phyloP scores from a whole-genome alignment of 1,140 invertebrate species.

The Ladona fulva region DNA sequence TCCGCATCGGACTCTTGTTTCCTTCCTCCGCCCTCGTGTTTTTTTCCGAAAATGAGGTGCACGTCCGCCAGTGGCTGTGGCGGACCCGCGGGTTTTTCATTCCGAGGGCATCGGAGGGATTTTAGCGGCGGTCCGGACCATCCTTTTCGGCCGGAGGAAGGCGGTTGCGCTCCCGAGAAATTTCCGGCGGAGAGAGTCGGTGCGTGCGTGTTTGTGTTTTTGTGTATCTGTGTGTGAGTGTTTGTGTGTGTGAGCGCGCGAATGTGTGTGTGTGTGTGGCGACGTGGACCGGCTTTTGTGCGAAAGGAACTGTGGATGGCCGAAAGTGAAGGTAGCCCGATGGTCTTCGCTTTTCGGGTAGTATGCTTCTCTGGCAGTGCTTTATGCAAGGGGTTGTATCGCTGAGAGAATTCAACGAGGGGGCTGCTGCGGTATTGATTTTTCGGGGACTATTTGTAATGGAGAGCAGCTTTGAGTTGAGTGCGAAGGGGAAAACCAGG shows the following conservation, averaged over 20 bases:
- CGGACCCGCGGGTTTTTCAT: not conserved
- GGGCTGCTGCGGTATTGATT: constrained; percentile 6
- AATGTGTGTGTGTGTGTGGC: not conserved
- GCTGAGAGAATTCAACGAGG: not conserved
- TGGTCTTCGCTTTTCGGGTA: not conserved
- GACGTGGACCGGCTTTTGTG: constrained; percentile 6
- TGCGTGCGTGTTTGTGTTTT: not conserved
- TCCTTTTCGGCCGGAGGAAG: no score
- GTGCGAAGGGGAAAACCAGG: constrained; percentile 11
- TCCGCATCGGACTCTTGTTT: no score
- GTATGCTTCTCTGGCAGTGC: not conserved
- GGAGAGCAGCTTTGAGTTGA: constrained; percentile 7
- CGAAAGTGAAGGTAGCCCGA: not conserved
- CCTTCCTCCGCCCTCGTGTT: no score
- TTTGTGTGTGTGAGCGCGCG: not conserved
- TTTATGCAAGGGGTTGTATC: constrained; percentile 10
- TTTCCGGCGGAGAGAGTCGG: not conserved
- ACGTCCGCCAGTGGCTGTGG: not conserved
- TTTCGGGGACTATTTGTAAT: constrained; percentile 11
- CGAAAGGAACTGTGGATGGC: not conserved
- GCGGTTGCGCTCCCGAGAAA: no score
- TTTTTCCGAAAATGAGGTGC: not conserved
- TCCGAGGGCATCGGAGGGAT: not conserved
- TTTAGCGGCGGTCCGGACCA: no score
- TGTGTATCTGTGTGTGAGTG: not conserved